phyloP scores from a whole-genome alignment of 2,888 invertebrate genomes.

The Synanthedon formicaeformis region DNA sequence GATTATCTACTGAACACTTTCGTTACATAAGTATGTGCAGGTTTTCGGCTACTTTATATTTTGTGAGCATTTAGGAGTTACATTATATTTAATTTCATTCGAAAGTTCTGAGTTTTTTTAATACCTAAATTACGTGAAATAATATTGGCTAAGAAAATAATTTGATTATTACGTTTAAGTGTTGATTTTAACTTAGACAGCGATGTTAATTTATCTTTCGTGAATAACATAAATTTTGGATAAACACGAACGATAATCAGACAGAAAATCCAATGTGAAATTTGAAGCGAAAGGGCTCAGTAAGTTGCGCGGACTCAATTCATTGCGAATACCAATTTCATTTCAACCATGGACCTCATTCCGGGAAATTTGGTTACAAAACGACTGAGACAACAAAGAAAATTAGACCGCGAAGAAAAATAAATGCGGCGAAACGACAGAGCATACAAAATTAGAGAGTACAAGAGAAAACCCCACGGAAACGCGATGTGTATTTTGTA shows the following conservation, averaged over 20 bases:
- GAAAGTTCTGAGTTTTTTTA: too few species aligned
- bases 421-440: constrained; percentile 60
- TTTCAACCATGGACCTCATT: constrained; percentile 60
- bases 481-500: background rate
- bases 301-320: constrained; percentile 44
- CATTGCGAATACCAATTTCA: constrained; percentile 65
- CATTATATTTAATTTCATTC: too few species aligned
- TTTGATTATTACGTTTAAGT: too few species aligned
- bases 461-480: constrained; percentile 4
- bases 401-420: constrained; percentile 68
- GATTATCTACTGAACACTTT: too few species aligned
- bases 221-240: too few species aligned
- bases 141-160: too few species aligned
- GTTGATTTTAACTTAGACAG: too few species aligned
- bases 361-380: constrained; percentile 64
- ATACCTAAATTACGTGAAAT: too few species aligned
- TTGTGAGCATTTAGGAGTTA: too few species aligned
- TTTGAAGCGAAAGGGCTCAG: constrained; percentile 28
- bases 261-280: constrained; percentile 49
- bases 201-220: too few species aligned
- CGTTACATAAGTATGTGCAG: too few species aligned
- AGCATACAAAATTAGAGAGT: constrained; percentile 61
- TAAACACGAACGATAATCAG: constrained; percentile 15
- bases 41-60: too few species aligned
- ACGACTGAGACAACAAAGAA: constrained; percentile 64